These are phyloP conservation scores for Tachina grossa DNA, from an alignment of 2,888 invertebrate species.

Conservation along the genomic window DNA sequence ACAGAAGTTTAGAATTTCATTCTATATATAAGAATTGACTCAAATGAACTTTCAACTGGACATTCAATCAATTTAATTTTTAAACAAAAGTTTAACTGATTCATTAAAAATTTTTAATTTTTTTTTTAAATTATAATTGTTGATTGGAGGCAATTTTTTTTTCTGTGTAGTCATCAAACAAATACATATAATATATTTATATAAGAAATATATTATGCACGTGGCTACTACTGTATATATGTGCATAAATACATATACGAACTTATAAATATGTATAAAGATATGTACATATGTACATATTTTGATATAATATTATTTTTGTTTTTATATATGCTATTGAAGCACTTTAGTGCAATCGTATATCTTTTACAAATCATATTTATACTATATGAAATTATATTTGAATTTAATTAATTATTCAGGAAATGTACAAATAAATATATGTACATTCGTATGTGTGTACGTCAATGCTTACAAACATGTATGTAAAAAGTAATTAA, in stretches of 20 bases:
- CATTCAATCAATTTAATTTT: no score
- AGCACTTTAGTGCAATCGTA: constrained; percentile 52
- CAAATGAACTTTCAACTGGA: no score
- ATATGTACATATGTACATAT: background rate
- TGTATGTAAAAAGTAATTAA: constrained; percentile 14
- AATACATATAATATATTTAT: background rate
- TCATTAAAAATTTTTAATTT: no score
- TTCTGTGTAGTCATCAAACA: no score
- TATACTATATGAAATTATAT: constrained; percentile 26
- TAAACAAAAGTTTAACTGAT: no score
- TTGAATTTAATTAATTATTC: constrained; percentile 70
- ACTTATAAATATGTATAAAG: background rate
- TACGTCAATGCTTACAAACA: background rate
- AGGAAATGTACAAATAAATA: constrained; percentile 61
- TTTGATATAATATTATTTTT: no score
- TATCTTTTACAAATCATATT: constrained; percentile 24
- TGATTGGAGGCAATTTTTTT: no score
- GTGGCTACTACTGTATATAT: background rate
- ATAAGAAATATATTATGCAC: background rate
- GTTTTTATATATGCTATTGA: background rate
- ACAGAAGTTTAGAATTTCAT: no score
- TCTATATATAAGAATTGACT: no score
- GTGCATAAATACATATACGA: background rate
- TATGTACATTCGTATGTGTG: background rate
- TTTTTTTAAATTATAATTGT: no score